Base-by-base conservation (phyloP, 2,797 vertebrate genomes). In the Vireo griseus region DNA sequence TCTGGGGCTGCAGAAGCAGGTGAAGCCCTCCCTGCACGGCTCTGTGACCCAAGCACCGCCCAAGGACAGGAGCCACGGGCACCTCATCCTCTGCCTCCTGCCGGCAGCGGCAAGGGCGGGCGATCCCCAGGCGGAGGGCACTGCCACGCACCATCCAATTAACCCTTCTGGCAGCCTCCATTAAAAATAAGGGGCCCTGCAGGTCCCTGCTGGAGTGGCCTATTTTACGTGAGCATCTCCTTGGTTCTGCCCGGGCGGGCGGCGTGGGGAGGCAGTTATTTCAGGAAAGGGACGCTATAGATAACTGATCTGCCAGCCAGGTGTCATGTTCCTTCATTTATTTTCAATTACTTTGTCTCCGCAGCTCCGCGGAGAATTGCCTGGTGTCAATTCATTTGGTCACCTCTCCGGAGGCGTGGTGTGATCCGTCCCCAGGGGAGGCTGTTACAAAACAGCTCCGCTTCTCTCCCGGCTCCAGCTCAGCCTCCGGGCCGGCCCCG, bases 261-360 rank as follows among this genome's bases (percentile, higher is more conserved):
- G 68, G 75, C 37, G 58, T 75, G 11, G 6, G 86, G 77, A 95
- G 82, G 95, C n/a, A 5, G 95, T 93, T 96, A 97, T 97, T 97
- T 97, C 94, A 85, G 95, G 96, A 73, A 90, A 95, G 87, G 92
- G 58, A 74, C 44, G 80, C 95, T 96, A 95, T 95, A 97, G 96
- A 96, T 97, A 97, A 95, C 94, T 94, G 94, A 96, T 94, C 92
- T 28, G 74, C 94, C 86, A 96, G 94, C 82, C 91, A 96, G 94
- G 95, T 97, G 95, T 95, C 95, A 40, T 29, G 47, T 95, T 88
- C 90, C 94, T 92, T 96, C 95, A 97, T 97, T 97, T 97, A 96
- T 91, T 96, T 97, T 94, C 96, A 96, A 95, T 96, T 96, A 96
- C 94, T 80, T 57, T 12, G 92, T 71, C 82, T 86, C 88, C 44